Conservation (phyloP, 2,888 invertebrate genomes). For the Lepidochitona cinerea region DNA sequence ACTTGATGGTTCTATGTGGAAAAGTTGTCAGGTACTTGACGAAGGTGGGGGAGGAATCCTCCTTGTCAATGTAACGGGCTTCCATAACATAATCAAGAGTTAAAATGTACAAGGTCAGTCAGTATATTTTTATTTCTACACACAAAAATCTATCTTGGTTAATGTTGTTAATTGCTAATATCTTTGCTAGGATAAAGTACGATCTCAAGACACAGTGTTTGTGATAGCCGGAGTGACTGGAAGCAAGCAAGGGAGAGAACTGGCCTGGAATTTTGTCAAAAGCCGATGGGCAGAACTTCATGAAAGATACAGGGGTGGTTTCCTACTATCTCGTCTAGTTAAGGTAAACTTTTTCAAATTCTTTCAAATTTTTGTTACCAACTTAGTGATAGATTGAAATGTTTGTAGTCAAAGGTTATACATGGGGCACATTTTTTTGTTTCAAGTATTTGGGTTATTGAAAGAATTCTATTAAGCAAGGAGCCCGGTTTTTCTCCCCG, state of each 20-base stretch:
- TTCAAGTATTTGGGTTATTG: neutral
- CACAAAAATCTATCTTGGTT: neutral
- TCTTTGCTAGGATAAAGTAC: constrained; percentile 93
- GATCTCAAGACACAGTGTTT: constrained; percentile 91
- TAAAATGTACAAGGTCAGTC: no score
- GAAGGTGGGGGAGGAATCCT: no score
- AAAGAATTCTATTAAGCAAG: neutral
- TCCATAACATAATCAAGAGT: no score
- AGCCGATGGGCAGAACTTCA: constrained; percentile 84
- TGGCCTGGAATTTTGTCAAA: constrained; percentile 93
- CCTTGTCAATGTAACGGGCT: no score
- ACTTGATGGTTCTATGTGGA: no score
- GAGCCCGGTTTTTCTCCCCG: neutral
- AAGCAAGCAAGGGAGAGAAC: constrained; percentile 84
- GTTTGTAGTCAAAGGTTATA: neutral
- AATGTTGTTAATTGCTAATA: constrained; percentile 73
- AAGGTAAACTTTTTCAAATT: constrained; percentile 73
- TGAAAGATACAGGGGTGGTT: constrained; percentile 85
- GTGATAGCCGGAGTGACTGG: constrained; percentile 89
- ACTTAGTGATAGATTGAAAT: neutral
- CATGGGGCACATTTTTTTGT: neutral
- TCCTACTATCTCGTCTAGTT: constrained; percentile 84
- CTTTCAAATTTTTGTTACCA: neutral
- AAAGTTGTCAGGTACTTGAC: no score
- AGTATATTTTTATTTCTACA: no score